phyloP scores from a whole-genome alignment of 53 echinoderm and acorn worm genomes.

The Zoroaster sp. region DNA sequence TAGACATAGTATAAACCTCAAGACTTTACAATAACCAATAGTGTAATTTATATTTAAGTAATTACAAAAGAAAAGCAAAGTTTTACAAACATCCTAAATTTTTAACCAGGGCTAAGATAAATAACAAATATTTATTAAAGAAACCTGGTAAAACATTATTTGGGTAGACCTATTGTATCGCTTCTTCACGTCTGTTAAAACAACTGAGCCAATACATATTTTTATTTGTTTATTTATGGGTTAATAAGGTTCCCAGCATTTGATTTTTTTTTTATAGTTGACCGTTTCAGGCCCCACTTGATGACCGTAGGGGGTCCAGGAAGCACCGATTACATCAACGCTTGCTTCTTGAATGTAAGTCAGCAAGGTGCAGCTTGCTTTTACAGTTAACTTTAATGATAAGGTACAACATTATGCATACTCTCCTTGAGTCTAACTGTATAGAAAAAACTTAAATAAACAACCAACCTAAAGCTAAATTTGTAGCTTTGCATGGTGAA shows the following conservation, averaged over 20 bases:
- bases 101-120: neutral
- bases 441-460: no score
- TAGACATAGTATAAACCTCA: no score
- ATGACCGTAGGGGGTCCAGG: neutral
- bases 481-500: no score
- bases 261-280: neutral
- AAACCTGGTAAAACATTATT: no score
- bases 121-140: neutral
- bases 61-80: no score
- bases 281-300: neutral
- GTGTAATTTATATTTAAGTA: no score
- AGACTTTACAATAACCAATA: no score
- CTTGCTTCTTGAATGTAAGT: neutral
- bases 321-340: neutral
- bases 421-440: no score
- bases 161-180: neutral
- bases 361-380: neutral
- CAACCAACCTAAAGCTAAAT: neutral
- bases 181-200: no score
- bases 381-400: neutral
- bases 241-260: no score
- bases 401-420: neutral
- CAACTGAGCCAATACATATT: neutral
- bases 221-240: neutral
- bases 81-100: no score